Conservation (phyloP, 2,797 vertebrate species). For the Sternarchorhynchus goeldii region DNA sequence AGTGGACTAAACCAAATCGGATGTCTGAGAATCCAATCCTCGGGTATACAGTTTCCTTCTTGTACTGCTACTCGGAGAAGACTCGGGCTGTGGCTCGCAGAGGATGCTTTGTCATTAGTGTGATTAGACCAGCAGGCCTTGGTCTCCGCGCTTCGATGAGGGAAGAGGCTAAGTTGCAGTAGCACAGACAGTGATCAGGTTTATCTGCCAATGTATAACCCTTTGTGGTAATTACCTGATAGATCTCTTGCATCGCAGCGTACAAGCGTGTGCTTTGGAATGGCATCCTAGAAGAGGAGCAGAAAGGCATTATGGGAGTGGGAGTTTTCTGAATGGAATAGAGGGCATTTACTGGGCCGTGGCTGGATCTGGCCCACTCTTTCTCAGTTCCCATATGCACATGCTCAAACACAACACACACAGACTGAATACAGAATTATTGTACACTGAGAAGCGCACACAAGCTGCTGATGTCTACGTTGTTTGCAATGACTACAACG, state of each 20-base stretch:
- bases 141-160: background rate
- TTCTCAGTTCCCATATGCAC: slow-evolving; percentile 25
- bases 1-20: background rate
- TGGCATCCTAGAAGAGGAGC: slow-evolving; percentile 2
- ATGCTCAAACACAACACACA: slow-evolving; percentile 43
- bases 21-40: slow-evolving; percentile 7
- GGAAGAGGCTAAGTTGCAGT: background rate
- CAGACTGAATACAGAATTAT: slow-evolving; percentile 39
- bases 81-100: background rate
- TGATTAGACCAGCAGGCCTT: background rate
- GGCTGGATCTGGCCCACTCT: slow-evolving; percentile 17
- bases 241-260: background rate
- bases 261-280: slow-evolving; percentile 11
- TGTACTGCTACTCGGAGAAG: background rate
- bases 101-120: slow-evolving; percentile 19
- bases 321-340: slow-evolving; percentile 49
- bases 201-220: background rate
- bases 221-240: slow-evolving; percentile 2
- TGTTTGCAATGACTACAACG: slow-evolving; percentile 24
- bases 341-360: slow-evolving; percentile 55
- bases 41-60: background rate
- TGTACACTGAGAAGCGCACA: background rate
- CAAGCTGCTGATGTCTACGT: slow-evolving; percentile 22
- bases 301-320: slow-evolving; percentile 44
- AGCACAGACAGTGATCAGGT: background rate